These are phyloP conservation scores for Oryzias melastigma DNA, from an alignment of 2,113 vertebrate species.

Conservation along the genomic window DNA sequence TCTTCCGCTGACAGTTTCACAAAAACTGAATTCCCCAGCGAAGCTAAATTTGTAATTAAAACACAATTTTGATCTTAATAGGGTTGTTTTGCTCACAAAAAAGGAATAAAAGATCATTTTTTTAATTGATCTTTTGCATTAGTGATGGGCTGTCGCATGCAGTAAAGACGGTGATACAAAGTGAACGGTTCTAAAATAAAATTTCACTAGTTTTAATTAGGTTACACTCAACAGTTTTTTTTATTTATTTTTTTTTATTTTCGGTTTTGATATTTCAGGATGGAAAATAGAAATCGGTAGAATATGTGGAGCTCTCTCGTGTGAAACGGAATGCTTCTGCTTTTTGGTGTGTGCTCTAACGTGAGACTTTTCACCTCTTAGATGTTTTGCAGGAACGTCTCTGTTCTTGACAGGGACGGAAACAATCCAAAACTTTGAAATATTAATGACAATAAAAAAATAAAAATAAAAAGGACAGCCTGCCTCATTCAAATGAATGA, in stretches of 20 bases:
- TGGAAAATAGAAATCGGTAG: no score
- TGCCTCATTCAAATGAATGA: no score
- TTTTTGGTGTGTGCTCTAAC: conserved; percentile 11
- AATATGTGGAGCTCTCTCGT: background rate
- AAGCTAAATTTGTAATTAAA: conserved; percentile 40
- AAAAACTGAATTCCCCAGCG: conserved; percentile 25
- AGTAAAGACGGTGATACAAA: background rate
- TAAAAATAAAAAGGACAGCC: no score
- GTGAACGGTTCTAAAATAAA: background rate
- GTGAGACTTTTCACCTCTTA: conserved; percentile 25
- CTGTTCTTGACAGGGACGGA: conserved; percentile 16
- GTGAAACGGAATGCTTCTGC: background rate
- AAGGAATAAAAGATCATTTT: background rate
- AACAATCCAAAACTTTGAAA: conserved; percentile 15
- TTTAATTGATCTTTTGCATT: conserved; percentile 1
- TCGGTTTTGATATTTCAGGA: no score
- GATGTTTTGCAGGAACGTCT: conserved; percentile 23
- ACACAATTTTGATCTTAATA: conserved; percentile 19
- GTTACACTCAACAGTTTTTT: conserved; percentile 2
- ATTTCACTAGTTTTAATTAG: background rate
- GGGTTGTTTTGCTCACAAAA: conserved; percentile 17
- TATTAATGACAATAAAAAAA: no score
- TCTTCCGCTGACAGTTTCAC: conserved; percentile 33
- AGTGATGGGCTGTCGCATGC: conserved; percentile 1
- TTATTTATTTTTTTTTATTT: background rate